These are phyloP conservation scores for Chymomyza procnemis DNA, from an alignment of 2,888 invertebrate genomes.

Conservation along the genomic window DNA sequence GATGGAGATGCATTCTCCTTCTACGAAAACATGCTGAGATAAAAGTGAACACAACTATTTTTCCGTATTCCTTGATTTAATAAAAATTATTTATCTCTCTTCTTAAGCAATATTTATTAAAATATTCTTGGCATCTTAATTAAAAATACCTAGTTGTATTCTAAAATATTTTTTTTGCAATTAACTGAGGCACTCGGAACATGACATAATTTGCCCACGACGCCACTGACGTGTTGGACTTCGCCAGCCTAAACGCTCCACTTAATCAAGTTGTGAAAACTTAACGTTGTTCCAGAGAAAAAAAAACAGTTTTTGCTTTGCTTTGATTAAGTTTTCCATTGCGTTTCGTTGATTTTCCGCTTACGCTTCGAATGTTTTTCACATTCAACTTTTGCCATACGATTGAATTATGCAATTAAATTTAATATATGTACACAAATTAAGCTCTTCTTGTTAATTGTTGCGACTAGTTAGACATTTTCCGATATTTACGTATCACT, in stretches of 20 bases:
- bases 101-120: too few species aligned
- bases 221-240: constrained; percentile 14
- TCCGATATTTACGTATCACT: constrained; percentile 58
- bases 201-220: too few species aligned
- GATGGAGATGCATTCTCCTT: too few species aligned
- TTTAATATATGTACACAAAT: constrained; percentile 5
- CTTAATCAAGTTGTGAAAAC: background rate
- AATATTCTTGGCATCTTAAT: too few species aligned
- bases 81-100: too few species aligned
- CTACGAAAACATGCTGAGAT: too few species aligned
- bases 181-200: too few species aligned
- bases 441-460: constrained; percentile 27
- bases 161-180: too few species aligned
- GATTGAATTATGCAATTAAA: constrained; percentile 56
- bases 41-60: too few species aligned
- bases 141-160: too few species aligned
- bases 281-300: background rate
- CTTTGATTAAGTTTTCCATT: constrained; percentile 36
- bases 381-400: constrained; percentile 35
- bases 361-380: constrained; percentile 21
- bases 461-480: constrained; percentile 7
- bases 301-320: background rate
- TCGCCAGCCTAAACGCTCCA: background rate
- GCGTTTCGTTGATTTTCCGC: constrained; percentile 25
- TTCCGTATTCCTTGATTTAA: too few species aligned